phyloP scores from a whole-genome alignment of 1,140 invertebrate genomes.

The Mactra quadrangularis region DNA sequence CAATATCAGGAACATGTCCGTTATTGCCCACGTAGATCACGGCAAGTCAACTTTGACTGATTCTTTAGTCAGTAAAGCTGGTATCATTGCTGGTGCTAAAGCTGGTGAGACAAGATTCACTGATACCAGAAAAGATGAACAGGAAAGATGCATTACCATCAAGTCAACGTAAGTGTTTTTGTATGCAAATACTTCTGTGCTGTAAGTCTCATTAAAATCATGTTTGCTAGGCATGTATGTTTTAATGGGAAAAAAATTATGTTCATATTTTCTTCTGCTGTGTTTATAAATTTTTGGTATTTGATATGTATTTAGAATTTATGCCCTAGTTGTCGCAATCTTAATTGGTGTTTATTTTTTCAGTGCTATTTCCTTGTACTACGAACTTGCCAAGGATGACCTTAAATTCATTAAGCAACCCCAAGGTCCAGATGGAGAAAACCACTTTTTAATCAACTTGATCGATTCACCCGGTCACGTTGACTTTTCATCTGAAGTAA shows the following conservation, averaged over 20 bases:
- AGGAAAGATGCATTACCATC: conserved; percentile 99
- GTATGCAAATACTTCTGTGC: background rate
- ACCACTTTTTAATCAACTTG: conserved; percentile 97
- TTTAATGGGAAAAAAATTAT: too few species aligned
- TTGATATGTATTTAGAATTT: too few species aligned
- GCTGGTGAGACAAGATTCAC: conserved; percentile 99
- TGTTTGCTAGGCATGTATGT: too few species aligned
- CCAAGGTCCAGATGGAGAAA: conserved; percentile 87
- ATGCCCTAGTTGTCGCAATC: too few species aligned
- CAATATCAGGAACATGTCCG: conserved; percentile 99
- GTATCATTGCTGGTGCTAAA: conserved; percentile 99
- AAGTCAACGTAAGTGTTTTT: conserved; percentile 96
- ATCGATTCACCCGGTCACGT: conserved; percentile 99
- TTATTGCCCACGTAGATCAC: conserved; percentile 99
- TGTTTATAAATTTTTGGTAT: too few species aligned
- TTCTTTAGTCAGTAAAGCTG: conserved; percentile 99
- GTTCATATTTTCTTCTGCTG: too few species aligned
- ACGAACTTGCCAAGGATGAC: conserved; percentile 97
- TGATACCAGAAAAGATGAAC: conserved; percentile 99
- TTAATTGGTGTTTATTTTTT: too few species aligned
- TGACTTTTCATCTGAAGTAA: conserved; percentile 99
- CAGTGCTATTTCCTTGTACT: conserved; percentile 99
- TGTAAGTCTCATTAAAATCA: too few species aligned
- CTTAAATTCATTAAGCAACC: conserved; percentile 95
- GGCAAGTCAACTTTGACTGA: conserved; percentile 99